These are phyloP conservation scores for Cottoperca gobio DNA, from an alignment of 2,797 vertebrate species.

Conservation along the genomic window DNA sequence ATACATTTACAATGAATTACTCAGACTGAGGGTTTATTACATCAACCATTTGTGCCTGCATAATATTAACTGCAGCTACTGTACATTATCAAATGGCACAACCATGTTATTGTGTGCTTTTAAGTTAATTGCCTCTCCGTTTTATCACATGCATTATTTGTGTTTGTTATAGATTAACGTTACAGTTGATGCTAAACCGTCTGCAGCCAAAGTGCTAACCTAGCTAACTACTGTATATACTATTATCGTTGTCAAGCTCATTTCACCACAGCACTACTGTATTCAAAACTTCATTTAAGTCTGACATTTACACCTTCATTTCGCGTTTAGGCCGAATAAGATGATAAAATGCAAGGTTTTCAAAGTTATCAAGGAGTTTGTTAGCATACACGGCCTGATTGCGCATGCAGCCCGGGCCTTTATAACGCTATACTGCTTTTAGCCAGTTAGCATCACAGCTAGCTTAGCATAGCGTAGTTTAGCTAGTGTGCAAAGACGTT, in stretches of 20 bases:
- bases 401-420: constrained; percentile 39
- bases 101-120: background rate
- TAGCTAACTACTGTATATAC: background rate
- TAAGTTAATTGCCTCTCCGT: rapidly evolving
- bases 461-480: background rate
- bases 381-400: constrained; percentile 25
- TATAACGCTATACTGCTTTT: background rate
- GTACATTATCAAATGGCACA: background rate
- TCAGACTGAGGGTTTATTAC: background rate
- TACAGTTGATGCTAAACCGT: background rate
- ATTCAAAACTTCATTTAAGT: too few relatives aligned
- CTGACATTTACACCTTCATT: rapidly evolving
- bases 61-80: background rate
- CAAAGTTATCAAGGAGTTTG: constrained; percentile 13
- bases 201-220: constrained; percentile 21
- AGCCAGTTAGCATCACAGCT: constrained; percentile 47
- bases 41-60: background rate
- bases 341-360: background rate
- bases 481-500: constrained; percentile 14
- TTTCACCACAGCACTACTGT: background rate
- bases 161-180: background rate
- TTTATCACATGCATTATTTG: background rate
- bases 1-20: too few relatives aligned
- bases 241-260: background rate
- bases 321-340: rapidly evolving